phyloP scores from a whole-genome alignment of 1,140 invertebrate genomes.

The Panagrolaimus sp. region DNA sequence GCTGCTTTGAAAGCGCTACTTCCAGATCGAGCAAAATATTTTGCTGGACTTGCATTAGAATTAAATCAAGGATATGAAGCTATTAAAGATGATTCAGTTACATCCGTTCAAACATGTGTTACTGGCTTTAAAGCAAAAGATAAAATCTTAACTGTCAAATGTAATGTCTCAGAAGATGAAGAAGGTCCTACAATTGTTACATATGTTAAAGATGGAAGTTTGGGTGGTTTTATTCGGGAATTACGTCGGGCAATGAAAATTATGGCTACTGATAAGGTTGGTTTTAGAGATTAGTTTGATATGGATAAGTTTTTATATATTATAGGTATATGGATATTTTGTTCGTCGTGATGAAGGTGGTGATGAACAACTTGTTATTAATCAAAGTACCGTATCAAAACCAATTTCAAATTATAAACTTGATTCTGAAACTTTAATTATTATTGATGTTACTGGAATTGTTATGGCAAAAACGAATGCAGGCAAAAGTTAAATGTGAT shows the following conservation, averaged over 20 bases:
- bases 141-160: conserved; percentile 20
- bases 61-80: conserved; percentile 37
- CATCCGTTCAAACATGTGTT: not conserved
- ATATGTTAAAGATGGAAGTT: conserved; percentile 23
- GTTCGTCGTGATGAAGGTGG: conserved; percentile 33
- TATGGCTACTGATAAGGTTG: conserved; percentile 39
- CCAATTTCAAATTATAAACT: conserved; percentile 26
- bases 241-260: conserved; percentile 34
- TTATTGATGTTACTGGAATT: conserved; percentile 35
- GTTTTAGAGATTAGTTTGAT: not conserved
- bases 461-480: conserved; percentile 22
- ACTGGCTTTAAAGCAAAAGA: conserved; percentile 10
- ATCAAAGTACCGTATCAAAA: conserved; percentile 18
- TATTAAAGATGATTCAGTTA: conserved; percentile 36
- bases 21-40: conserved; percentile 36
- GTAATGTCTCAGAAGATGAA: conserved; percentile 36
- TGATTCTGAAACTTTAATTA: conserved; percentile 29
- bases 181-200: conserved; percentile 27
- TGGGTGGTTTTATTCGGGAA: conserved; percentile 39
- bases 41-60: conserved; percentile 37
- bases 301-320: not conserved
- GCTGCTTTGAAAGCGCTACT: conserved; percentile 40
- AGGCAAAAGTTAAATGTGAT: too few species aligned
- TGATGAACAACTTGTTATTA: conserved; percentile 31
- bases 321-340: conserved; percentile 44